Evolutionary conservation across 2,113 vertebrate species (phyloP), one percentile per base, ranked within the genome.

Genomic region (Chaetodon trifascialis): DNA sequence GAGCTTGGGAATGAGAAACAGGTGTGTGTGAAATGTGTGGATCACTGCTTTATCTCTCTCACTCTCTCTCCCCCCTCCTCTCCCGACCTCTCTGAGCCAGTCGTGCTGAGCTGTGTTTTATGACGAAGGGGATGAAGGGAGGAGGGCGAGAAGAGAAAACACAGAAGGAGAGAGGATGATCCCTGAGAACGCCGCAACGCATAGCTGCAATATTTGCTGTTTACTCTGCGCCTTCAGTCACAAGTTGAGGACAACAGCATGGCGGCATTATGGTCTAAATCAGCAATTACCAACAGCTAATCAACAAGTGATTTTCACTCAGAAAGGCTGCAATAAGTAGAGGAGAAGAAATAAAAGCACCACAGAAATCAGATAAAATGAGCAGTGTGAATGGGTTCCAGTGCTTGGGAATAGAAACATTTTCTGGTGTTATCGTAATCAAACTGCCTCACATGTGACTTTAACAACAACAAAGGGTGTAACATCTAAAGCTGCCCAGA

Each of bases 1-100:
- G 93, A 88, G 89, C 77, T 78, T 23, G 74, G 68, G 77, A 95
- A 94, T 94, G 91, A 94, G 88, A 94, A 95, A 95, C 94, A 95
- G 94, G 94, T 95, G 95, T 94, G 89, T 70, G 87, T 88, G 84
- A 92, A 92, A 91, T 82, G 79, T 82, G 82, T 49, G 25, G 86
- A 82, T 90, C 90, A 34, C 77, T 83, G 52, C 88, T 87, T 90
- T 89, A 86, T 89, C 86, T 86, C 79, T 23, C 79, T 23, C 72
- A 7, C 55, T 71, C 80, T 19, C 59, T 36, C 19, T 19, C 30
- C 25, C 12, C 4, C 69, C 56, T 19, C 63, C 60, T 56, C 56
- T 10, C 66, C 30, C 60, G 54, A 79, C 80, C 83, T 81, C 52
- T 87, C 63, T 36, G 76, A 84, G 84, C 55, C 2, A 66, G 30